Conservation (phyloP, 2,888 invertebrate species). For the Drosophila conformis region DNA sequence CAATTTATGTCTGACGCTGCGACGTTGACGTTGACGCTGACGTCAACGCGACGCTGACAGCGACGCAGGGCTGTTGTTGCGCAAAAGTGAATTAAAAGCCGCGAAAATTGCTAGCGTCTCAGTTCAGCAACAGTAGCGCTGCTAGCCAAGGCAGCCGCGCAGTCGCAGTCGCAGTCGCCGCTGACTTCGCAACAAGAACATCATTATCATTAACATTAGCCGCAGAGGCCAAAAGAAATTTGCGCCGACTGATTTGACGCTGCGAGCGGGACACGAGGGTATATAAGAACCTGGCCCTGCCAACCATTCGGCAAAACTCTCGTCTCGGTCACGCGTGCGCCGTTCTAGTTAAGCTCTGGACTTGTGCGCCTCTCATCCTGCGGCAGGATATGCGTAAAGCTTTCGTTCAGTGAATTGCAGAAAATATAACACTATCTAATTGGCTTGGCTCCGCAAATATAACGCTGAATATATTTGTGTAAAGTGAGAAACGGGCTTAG, state of each 20-base stretch:
- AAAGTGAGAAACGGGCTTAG: slow-evolving; percentile 11
- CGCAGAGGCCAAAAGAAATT: slow-evolving; percentile 66
- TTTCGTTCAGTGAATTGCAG: slow-evolving; percentile 28
- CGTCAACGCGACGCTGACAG: slow-evolving; percentile 26
- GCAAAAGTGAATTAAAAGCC: slow-evolving; percentile 59
- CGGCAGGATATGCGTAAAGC: slow-evolving; percentile 53
- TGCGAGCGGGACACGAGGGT: slow-evolving; percentile 78
- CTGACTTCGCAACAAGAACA: slow-evolving; percentile 46
- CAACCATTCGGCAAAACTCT: slow-evolving; percentile 77
- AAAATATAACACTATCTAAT: slow-evolving; percentile 13
- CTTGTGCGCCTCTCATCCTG: slow-evolving; percentile 47
- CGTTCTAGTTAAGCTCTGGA: slow-evolving; percentile 54
- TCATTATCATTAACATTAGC: slow-evolving; percentile 43
- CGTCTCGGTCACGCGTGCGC: slow-evolving; percentile 80
- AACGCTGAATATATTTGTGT: not conserved
- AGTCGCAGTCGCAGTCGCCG: slow-evolving; percentile 47
- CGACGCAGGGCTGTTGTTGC: slow-evolving; percentile 50
- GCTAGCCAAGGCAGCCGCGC: slow-evolving; percentile 32
- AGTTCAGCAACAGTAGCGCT: slow-evolving; percentile 22
- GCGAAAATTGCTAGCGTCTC: slow-evolving; percentile 38
- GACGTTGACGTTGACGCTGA: slow-evolving; percentile 22
- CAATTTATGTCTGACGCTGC: slow-evolving; percentile 56
- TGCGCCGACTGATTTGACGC: slow-evolving; percentile 44
- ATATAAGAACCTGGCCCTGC: slow-evolving; percentile 84
- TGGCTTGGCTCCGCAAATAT: not conserved